Base-by-base conservation (phyloP, 2,113 vertebrate genomes). In the Corythaeola cristata region DNA sequence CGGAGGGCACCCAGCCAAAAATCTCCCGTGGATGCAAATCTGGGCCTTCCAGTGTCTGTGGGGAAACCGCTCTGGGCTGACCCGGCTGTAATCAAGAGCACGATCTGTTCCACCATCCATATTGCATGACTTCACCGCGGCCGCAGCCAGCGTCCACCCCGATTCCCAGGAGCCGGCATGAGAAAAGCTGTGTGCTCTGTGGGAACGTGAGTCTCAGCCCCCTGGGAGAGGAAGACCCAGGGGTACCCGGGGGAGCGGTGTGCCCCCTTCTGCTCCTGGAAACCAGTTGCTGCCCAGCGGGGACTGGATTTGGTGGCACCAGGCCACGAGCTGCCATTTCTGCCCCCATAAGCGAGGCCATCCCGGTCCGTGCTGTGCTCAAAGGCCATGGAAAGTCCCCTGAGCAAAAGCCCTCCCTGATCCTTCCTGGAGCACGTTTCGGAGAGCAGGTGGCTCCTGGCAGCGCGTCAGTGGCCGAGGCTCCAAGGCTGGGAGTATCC, bases 71-170 rank as follows among this genome's bases (percentile, higher is more conserved):
- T 21, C 50, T 1, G 3, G 67, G 32, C 66, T 94, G 75, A 44
- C 88, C 81, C 0, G 5, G 74, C 88, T 9, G 11, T 20, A 80
- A 94, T 94, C 95, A 3, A 20, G 69, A 69, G 85, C 88, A 6
- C 27, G 47, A 96, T 95, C 93, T 90, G 67, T 93, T 94, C 93
- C 96, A 77, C 62, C 89, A 93, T 94, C 95, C 90, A 86, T 96
- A 93, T 93, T 88, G 81, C 91, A 96, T 93, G 85, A 49, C 28
- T 4, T 12, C 1, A 4, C n/a, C 1, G 6, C 1, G 3, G 41
- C 45, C 9, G 3, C 2, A 5, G 33, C 56, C 1, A 6, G 24
- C 8, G 0, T 16, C 58, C 74, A 16, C 37, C 52, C 75, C 2
- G 6, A 4, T 63, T 60, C 81, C 89, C 60, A 10, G 78, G 74